A percentile compares a stretch with the other conserved stretches of the same genome.
Conservation (phyloP, 2,888 invertebrate genomes). For the Andrena trimmerana region DNA sequence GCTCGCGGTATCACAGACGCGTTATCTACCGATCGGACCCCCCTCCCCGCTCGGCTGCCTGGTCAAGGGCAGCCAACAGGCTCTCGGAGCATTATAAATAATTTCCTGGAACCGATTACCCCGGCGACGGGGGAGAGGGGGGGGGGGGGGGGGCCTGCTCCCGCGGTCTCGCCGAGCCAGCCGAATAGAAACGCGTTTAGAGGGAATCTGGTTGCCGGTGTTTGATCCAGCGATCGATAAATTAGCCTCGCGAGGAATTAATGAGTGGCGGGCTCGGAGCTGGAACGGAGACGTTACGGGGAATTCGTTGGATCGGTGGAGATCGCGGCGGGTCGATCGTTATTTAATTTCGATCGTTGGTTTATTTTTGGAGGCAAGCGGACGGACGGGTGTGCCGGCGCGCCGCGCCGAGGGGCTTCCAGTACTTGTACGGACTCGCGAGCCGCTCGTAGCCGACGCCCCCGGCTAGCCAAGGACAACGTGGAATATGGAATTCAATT, state of each 20-base stretch:
- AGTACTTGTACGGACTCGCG: conserved; percentile 53
- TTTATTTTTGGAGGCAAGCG: not conserved
- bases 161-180: not conserved
- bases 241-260: conserved; percentile 19
- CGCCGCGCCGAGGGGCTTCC: conserved; percentile 29
- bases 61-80: conserved; percentile 18
- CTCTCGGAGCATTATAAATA: conserved; percentile 59
- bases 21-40: conserved; percentile 24
- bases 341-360: conserved; percentile 6
- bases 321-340: not conserved
- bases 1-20: conserved; percentile 19
- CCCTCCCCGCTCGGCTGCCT: not conserved
- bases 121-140: conserved; percentile 36
- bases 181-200: conserved; percentile 17
- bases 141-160: conserved; percentile 7
- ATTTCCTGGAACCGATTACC: conserved; percentile 69
- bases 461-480: conserved; percentile 41
- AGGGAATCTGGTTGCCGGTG: not conserved
- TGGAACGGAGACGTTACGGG: not conserved
- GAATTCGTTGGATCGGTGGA: not conserved
- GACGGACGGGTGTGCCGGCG: not conserved
- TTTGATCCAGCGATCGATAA: conserved; percentile 10
- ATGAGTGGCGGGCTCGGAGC: not conserved
- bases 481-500: conserved; percentile 50
- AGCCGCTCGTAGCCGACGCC: conserved; percentile 44